Conservation (phyloP, 2,113 vertebrate species). For the Microtus ochrogaster region DNA sequence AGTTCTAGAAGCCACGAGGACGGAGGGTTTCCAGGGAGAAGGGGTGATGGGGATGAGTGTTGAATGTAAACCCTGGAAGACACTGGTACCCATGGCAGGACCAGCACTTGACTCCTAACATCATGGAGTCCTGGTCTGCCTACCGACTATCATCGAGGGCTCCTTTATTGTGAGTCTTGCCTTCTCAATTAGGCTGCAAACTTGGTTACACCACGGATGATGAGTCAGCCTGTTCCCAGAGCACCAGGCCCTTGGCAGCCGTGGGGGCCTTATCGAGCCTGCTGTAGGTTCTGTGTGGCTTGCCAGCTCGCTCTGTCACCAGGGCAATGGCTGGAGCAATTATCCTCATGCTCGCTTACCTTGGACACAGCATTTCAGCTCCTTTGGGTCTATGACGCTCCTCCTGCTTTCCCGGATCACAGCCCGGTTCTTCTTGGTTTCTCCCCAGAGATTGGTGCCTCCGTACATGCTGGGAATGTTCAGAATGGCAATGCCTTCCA, state of each 20-base stretch:
- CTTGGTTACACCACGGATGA: neutral
- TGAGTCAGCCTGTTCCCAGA: neutral
- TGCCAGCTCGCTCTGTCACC: neutral
- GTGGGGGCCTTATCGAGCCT: neutral
- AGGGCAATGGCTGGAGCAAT: neutral
- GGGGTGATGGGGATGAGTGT: neutral
- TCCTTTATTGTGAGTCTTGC: neutral
- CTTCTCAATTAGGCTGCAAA: conserved; percentile 13
- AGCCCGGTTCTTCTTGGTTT: conserved; percentile 93
- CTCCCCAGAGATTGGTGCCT: conserved; percentile 97
- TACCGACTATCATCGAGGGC: neutral
- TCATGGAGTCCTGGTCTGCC: neutral
- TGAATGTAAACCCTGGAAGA: neutral
- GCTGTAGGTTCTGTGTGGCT: neutral
- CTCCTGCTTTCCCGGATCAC: conserved; percentile 95
- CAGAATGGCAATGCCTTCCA: conserved; percentile 96
- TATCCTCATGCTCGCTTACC: conserved; percentile 87
- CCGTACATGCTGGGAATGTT: conserved; percentile 99
- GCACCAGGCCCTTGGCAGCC: neutral
- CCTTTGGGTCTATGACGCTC: conserved; percentile 93
- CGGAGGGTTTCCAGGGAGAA: neutral
- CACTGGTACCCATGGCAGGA: neutral
- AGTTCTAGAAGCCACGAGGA: neutral
- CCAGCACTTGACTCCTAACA: neutral
- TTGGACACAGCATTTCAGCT: conserved; percentile 96